Evolutionary conservation across 2,113 vertebrate genomes (phyloP).

Genomic region (Coptodon bakossiorum): DNA sequence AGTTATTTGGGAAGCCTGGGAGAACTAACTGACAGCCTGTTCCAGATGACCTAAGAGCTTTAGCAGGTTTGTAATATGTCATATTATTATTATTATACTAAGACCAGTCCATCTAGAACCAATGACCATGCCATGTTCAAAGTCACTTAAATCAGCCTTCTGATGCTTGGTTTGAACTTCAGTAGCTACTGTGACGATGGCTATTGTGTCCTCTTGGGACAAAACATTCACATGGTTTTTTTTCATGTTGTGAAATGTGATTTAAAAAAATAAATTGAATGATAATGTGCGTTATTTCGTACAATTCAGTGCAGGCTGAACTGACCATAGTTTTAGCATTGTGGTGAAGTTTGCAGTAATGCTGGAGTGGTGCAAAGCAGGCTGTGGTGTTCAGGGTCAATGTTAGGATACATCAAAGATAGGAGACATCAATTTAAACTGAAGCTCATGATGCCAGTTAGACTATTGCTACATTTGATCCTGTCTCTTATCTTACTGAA

Average conservation of each 20-base stretch:
- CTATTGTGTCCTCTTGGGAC: background rate
- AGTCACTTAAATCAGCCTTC: background rate
- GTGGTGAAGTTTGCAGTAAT: background rate
- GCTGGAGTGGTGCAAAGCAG: background rate
- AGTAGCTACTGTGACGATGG: background rate
- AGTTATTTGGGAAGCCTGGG: background rate
- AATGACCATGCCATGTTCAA: background rate
- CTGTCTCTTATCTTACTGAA: background rate
- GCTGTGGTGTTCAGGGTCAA: background rate
- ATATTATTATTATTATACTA: background rate
- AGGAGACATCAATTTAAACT: background rate
- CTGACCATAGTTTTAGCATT: background rate
- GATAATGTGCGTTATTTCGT: background rate
- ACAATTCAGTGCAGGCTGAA: background rate
- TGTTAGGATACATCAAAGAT: background rate
- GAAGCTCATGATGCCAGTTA: background rate
- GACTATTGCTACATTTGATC: background rate
- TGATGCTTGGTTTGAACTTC: background rate
- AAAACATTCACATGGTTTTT: background rate
- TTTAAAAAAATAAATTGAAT: background rate
- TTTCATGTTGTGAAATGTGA: background rate
- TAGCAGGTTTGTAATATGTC: background rate
- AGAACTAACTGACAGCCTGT: background rate
- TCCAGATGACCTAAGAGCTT: background rate
- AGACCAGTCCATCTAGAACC: background rate